These are phyloP conservation scores for Drosophila kurseongensis DNA, from an alignment of 1,140 invertebrate species.

Conservation along the genomic window DNA sequence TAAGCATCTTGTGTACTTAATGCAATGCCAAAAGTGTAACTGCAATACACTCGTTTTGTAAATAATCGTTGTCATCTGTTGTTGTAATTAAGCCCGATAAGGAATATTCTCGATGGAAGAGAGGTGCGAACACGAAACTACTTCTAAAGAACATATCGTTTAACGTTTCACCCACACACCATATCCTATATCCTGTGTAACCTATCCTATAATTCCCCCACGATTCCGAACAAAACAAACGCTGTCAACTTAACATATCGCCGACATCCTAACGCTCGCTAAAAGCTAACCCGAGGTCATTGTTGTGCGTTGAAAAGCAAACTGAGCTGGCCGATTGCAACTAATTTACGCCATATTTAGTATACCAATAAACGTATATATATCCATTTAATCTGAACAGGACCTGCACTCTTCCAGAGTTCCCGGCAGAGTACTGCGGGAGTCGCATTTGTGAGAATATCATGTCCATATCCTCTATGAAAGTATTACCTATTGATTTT, in stretches of 20 bases:
- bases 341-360: constrained; percentile 49
- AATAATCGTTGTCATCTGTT: constrained; percentile 78
- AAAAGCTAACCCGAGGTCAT: constrained; percentile 49
- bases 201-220: constrained; percentile 6
- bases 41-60: constrained; percentile 65
- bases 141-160: constrained; percentile 50
- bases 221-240: constrained; percentile 37
- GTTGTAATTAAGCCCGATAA: constrained; percentile 48
- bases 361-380: constrained; percentile 53
- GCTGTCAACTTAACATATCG: constrained; percentile 65
- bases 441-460: constrained; percentile 79
- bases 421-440: constrained; percentile 68
- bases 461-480: constrained; percentile 67
- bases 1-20: constrained; percentile 75
- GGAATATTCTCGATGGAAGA: constrained; percentile 14
- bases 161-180: constrained; percentile 18
- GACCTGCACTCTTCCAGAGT: constrained; percentile 71
- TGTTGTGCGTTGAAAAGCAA: constrained; percentile 42
- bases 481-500: constrained; percentile 80
- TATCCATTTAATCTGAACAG: constrained; percentile 80
- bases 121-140: constrained; percentile 26
- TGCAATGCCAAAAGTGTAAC: constrained; percentile 73
- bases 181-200: constrained; percentile 5
- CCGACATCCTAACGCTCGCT: constrained; percentile 53
- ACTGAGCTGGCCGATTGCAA: constrained; percentile 41